These are phyloP conservation scores for Limnothrissa miodon DNA, from an alignment of 2,113 vertebrate species.

Conservation along the genomic window DNA sequence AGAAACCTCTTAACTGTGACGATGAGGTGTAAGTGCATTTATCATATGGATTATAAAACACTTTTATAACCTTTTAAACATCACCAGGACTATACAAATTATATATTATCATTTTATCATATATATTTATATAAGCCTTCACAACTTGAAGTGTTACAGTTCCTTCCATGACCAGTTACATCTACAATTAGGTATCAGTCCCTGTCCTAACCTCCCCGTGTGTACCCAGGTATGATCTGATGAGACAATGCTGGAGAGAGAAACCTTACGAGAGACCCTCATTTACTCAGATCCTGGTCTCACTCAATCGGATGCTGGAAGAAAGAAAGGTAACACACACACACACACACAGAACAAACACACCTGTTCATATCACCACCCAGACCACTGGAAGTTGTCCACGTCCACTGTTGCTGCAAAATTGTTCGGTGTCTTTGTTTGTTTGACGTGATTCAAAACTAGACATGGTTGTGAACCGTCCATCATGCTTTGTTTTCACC, in stretches of 20 bases:
- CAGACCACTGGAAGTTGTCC: too few relatives aligned
- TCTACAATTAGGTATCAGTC: not conserved
- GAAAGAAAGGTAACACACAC: constrained; percentile 77
- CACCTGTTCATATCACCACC: not conserved
- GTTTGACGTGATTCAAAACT: not conserved
- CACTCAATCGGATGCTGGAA: constrained; percentile 84
- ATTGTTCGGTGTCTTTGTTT: not conserved
- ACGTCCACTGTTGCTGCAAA: not conserved
- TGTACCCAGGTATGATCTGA: constrained; percentile 78
- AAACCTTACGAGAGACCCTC: constrained; percentile 86
- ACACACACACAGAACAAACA: constrained; percentile 40
- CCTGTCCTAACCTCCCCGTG: not conserved
- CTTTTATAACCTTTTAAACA: too few relatives aligned
- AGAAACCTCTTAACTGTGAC: constrained; percentile 87
- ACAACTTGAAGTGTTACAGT: too few relatives aligned
- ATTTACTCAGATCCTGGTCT: constrained; percentile 84
- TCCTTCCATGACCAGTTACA: not conserved
- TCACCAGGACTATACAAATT: too few relatives aligned
- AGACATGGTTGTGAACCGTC: not conserved
- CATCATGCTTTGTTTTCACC: not conserved
- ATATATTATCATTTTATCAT: too few relatives aligned
- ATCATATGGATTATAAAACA: too few relatives aligned
- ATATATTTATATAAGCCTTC: too few relatives aligned
- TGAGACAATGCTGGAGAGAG: constrained; percentile 87
- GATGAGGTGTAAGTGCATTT: constrained; percentile 81